phyloP scores from a whole-genome alignment of 2,888 invertebrate species.

The Aporophyla lueneburgensis region DNA sequence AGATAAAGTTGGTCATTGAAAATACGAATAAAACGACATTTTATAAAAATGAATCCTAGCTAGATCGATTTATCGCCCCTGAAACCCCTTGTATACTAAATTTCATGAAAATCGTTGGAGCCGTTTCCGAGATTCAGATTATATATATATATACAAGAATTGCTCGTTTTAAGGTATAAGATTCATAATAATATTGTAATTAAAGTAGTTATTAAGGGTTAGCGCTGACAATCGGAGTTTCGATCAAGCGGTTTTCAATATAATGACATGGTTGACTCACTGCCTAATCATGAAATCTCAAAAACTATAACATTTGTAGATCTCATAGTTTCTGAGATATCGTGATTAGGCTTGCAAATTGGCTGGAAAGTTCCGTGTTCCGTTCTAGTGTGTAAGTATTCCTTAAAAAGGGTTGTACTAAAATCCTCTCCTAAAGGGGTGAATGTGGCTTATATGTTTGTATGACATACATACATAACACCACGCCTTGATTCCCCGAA shows the following conservation, averaged over 20 bases:
- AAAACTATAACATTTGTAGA: background rate
- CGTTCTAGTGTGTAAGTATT: background rate
- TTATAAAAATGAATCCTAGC: no score
- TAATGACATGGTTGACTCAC: background rate
- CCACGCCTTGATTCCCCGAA: no score
- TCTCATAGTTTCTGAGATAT: no score
- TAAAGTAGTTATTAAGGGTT: background rate
- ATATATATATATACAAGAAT: no score
- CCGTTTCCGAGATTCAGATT: no score
- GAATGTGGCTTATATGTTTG: background rate
- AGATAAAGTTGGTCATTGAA: no score
- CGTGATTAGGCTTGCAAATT: background rate
- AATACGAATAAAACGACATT: no score
- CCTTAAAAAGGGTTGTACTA: background rate
- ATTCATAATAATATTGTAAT: no score
- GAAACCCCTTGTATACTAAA: no score
- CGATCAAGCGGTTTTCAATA: background rate
- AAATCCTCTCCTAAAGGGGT: background rate
- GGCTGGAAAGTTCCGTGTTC: background rate
- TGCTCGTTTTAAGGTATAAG: no score
- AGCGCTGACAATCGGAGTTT: slow-evolving; percentile 11
- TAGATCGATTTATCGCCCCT: no score
- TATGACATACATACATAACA: background rate
- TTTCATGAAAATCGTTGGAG: no score
- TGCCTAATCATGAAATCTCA: background rate